Evolutionary conservation across 1,140 invertebrate species (phyloP).

Genomic region (Drosophila setifemur): DNA sequence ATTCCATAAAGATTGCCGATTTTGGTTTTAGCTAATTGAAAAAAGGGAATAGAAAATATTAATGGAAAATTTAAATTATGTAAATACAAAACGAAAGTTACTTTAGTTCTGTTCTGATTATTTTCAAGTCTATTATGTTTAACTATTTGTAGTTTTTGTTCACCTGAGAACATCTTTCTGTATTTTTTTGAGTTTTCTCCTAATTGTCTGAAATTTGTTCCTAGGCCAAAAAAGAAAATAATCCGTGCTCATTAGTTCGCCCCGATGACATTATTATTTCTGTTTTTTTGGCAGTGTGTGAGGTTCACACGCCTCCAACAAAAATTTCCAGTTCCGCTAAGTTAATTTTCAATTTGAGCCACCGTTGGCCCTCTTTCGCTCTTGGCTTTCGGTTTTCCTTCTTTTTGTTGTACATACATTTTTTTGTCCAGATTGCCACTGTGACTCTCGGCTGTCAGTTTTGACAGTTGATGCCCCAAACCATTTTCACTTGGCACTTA

Average conservation of each 20-base stretch:
- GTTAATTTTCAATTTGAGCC: constrained; percentile 80
- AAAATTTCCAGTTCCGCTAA: constrained; percentile 72
- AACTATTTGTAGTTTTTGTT: not conserved
- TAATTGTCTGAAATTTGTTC: constrained; percentile 71
- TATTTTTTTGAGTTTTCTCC: constrained; percentile 28
- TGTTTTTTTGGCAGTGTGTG: constrained; percentile 12
- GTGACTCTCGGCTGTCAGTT: constrained; percentile 68
- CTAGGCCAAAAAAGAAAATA: constrained; percentile 48
- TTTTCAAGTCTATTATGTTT: constrained; percentile 6
- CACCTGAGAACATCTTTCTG: constrained; percentile 13
- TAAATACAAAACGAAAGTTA: constrained; percentile 13
- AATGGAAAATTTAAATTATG: not conserved
- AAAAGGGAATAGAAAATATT: not conserved
- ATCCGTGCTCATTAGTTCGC: constrained; percentile 65
- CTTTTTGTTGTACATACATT: constrained; percentile 23
- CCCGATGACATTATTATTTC: constrained; percentile 57
- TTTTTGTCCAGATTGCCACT: too few species aligned
- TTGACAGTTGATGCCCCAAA: constrained; percentile 78
- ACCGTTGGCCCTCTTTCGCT: constrained; percentile 30
- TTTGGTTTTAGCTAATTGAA: too few species aligned
- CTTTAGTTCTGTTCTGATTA: not conserved
- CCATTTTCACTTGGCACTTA: constrained; percentile 79
- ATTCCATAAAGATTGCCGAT: too few species aligned
- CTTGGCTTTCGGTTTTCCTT: constrained; percentile 15
- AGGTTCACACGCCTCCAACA: constrained; percentile 67